phyloP scores from a whole-genome alignment of 2,113 vertebrate species.

The Phycodurus eques region DNA sequence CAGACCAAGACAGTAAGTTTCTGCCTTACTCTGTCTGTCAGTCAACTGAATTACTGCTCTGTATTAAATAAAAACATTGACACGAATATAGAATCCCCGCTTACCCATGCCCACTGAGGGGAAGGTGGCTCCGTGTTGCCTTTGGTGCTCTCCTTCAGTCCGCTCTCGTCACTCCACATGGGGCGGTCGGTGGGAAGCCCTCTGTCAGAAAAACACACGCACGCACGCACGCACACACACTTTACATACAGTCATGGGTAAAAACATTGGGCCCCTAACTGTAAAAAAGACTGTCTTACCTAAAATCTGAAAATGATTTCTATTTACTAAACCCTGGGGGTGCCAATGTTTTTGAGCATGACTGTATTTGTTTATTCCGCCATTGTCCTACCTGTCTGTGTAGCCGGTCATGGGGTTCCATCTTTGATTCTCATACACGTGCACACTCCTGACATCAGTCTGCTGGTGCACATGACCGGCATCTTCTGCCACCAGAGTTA shows the following conservation, averaged over 20 bases:
- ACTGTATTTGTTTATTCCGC: not conserved
- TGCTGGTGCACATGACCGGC: constrained; percentile 75
- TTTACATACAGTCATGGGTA: not conserved
- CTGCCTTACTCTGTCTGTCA: too few species aligned
- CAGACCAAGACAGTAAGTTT: too few species aligned
- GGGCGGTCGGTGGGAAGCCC: constrained; percentile 92
- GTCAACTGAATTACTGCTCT: not conserved
- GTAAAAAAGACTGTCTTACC: too few species aligned
- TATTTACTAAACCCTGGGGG: too few species aligned
- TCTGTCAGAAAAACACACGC: constrained; percentile 62
- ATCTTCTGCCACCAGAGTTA: constrained; percentile 57
- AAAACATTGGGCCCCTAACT: too few species aligned
- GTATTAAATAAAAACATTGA: not conserved
- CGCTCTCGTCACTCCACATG: constrained; percentile 94
- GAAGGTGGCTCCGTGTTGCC: constrained; percentile 84
- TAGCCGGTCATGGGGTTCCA: constrained; percentile 97
- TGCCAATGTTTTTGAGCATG: too few species aligned
- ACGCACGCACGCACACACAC: not conserved
- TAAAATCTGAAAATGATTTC: too few species aligned
- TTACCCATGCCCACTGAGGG: constrained; percentile 92
- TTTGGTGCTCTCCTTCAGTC: constrained; percentile 90
- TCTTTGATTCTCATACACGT: constrained; percentile 95
- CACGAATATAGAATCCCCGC: constrained; percentile 12
- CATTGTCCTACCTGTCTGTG: constrained; percentile 80
- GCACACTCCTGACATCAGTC: constrained; percentile 83